These are phyloP conservation scores for Holothuria leucospilota DNA, from an alignment of 53 echinoderm and acorn worm species.

Conservation along the genomic window DNA sequence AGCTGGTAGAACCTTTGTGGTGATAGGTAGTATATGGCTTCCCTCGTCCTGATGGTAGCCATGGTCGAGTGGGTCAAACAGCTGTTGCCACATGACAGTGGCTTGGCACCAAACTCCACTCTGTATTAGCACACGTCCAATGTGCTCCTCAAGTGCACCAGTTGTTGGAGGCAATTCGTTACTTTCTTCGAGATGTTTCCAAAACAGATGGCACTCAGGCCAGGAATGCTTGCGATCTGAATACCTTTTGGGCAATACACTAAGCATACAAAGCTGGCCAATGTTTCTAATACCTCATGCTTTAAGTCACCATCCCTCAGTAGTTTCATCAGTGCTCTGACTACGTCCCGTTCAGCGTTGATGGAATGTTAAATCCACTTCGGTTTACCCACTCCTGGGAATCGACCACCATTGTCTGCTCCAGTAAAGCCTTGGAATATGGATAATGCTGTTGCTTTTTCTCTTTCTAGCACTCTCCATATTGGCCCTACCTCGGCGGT, in stretches of 20 bases:
- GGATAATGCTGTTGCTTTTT: conserved; percentile 59
- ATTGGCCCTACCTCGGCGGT: conserved; percentile 38
- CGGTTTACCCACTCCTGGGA: conserved; percentile 51
- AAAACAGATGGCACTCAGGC: conserved; percentile 62
- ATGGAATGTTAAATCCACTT: conserved; percentile 49
- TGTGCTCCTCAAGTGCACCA: conserved; percentile 59
- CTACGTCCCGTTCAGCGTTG: conserved; percentile 43
- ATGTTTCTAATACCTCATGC: conserved; percentile 18
- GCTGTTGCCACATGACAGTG: conserved; percentile 31
- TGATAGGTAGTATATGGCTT: conserved; percentile 26
- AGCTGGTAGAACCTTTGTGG: conserved; percentile 50
- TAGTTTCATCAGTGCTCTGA: conserved; percentile 52
- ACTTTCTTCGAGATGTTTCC: conserved; percentile 59
- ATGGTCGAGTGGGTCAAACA: conserved; percentile 61
- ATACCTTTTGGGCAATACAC: conserved; percentile 51
- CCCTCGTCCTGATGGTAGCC: conserved; percentile 39
- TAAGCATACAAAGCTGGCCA: conserved; percentile 50
- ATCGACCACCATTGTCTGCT: conserved; percentile 52
- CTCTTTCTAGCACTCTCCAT: conserved; percentile 42
- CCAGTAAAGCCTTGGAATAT: conserved; percentile 66
- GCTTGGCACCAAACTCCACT: conserved; percentile 55
- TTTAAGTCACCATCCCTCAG: conserved; percentile 14
- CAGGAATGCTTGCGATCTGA: conserved; percentile 58
- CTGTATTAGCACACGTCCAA: conserved; percentile 49
- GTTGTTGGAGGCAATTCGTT: conserved; percentile 45